A percentile compares a stretch with the other conserved stretches of the same genome.
Evolutionary conservation across 2,797 vertebrate genomes (phyloP).

Genomic region (Ceryle rudis): DNA sequence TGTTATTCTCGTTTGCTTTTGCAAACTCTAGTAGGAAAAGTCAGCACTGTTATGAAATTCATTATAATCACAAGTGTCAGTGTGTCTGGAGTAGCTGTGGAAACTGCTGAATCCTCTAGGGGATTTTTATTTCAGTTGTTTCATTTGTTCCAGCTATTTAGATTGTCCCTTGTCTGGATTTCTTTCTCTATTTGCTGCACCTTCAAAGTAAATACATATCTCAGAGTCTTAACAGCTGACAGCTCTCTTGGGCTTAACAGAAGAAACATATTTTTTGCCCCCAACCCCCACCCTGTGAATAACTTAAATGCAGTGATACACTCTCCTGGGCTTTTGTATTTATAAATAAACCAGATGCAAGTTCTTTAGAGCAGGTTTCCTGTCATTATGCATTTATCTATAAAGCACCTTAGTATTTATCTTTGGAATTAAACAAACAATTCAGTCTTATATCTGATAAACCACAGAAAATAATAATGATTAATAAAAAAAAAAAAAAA

Average conservation of each 20-base stretch:
- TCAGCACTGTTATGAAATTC: constrained; percentile 22
- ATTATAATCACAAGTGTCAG: constrained; percentile 34
- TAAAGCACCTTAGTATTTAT: not conserved
- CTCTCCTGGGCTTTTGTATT: not conserved
- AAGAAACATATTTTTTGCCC: not conserved
- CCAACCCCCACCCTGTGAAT: not conserved
- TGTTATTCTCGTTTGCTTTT: not conserved
- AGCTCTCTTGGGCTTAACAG: constrained; percentile 21
- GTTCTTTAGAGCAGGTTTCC: not conserved
- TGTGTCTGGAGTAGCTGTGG: not conserved
- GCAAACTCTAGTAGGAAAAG: not conserved
- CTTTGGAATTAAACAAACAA: not conserved
- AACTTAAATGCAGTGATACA: not conserved
- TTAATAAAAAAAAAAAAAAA: not conserved
- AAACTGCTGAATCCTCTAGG: constrained; percentile 20
- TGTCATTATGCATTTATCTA: not conserved
- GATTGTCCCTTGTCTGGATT: constrained; percentile 15
- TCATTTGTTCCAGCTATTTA: constrained; percentile 52
- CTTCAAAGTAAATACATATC: constrained; percentile 25
- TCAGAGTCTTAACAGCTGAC: constrained; percentile 19
- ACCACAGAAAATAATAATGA: not conserved
- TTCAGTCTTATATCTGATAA: not conserved
- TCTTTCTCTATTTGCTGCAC: constrained; percentile 28
- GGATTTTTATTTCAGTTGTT: constrained; percentile 50
- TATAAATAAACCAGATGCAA: not conserved